Evolutionary conservation across 1,140 invertebrate genomes (phyloP).

Genomic region (Heliconius himera): DNA sequence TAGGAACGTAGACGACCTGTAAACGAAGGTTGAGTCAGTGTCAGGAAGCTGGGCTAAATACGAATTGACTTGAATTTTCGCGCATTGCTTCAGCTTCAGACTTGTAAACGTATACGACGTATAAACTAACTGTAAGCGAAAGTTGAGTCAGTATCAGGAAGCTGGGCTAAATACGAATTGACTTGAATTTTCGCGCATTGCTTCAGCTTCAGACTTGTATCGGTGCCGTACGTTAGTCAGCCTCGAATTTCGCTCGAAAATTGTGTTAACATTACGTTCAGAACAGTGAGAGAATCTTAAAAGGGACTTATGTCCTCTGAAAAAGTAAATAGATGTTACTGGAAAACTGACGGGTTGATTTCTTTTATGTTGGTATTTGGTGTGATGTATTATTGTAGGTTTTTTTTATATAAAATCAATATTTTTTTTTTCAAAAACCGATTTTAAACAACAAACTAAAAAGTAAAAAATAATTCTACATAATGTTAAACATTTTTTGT

Average conservation of each 20-base stretch:
- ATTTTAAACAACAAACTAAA: too few species aligned
- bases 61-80: not conserved
- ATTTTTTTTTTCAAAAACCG: too few species aligned
- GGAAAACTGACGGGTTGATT: not conserved
- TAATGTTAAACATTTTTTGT: too few species aligned
- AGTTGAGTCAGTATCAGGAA: not conserved
- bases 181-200: not conserved
- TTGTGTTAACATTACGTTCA: conserved; percentile 29
- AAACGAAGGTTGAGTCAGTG: not conserved
- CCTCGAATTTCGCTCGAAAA: conserved; percentile 23
- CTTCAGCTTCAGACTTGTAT: not conserved
- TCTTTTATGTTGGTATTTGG: not conserved
- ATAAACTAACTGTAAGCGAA: not conserved
- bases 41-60: not conserved
- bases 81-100: not conserved
- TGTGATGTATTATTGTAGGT: not conserved
- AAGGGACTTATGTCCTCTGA: conserved; percentile 14
- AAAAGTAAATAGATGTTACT: not conserved
- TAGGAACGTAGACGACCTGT: not conserved
- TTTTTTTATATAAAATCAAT: not conserved
- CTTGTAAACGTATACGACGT: not conserved
- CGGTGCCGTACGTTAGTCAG: not conserved
- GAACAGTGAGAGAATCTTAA: conserved; percentile 21
- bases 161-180: not conserved
- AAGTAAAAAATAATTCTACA: too few species aligned